phyloP scores from a whole-genome alignment of 2,113 vertebrate genomes.

The Cairina moschata region DNA sequence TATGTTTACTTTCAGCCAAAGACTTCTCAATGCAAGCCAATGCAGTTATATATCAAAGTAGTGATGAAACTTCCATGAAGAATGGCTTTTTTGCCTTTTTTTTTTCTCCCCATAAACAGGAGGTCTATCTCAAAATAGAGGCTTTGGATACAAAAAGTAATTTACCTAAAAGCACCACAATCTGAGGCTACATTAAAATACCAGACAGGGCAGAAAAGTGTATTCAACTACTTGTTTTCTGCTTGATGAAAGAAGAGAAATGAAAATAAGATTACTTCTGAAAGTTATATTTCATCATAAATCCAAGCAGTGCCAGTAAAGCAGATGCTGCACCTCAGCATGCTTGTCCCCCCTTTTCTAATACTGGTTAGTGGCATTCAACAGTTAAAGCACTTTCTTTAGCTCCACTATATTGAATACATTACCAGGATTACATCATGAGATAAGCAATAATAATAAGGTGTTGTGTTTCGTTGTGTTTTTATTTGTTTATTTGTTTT shows the following conservation, averaged over 20 bases:
- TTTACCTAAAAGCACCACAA: conserved; percentile 34
- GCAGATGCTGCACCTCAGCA: not conserved
- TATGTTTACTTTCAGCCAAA: not conserved
- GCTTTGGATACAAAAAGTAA: not conserved
- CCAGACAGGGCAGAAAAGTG: conserved; percentile 10
- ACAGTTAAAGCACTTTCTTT: not conserved
- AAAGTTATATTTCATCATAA: conserved; percentile 31
- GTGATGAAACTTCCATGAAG: not conserved
- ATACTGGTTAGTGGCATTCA: not conserved
- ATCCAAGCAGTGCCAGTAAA: not conserved
- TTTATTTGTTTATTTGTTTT: too few relatives aligned
- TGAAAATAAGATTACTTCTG: not conserved
- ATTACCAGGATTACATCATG: conserved; percentile 11
- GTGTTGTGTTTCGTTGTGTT: too few relatives aligned
- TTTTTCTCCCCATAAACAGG: not conserved
- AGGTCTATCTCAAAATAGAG: not conserved
- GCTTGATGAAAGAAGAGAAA: conserved; percentile 34
- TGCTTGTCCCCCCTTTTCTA: not conserved
- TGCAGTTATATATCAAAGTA: not conserved
- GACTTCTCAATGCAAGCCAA: not conserved
- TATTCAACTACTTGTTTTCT: conserved; percentile 44
- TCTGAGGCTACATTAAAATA: not conserved
- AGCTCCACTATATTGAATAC: not conserved
- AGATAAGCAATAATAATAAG: not conserved
- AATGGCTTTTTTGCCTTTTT: not conserved